A percentile compares a stretch with the other conserved stretches of the same genome.
Conservation (phyloP, 2,888 invertebrate species). For the Epinotia brunnichana region DNA sequence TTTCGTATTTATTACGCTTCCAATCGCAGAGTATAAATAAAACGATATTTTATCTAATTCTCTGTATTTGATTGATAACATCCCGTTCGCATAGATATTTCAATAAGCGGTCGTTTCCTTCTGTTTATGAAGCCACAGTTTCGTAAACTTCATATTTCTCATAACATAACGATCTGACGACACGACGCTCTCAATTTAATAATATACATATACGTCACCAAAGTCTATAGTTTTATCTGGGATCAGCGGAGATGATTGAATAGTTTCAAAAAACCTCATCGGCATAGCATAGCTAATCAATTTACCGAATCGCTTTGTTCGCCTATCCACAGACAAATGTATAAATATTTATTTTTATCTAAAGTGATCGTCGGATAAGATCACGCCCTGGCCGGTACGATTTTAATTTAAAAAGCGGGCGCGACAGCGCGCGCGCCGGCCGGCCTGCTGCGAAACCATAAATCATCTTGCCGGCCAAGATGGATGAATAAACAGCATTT, state of each 20-base stretch:
- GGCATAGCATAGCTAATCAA: slow-evolving; percentile 77
- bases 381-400: slow-evolving; percentile 76
- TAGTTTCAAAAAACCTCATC: slow-evolving; percentile 69
- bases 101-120: slow-evolving; percentile 37
- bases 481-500: slow-evolving; percentile 78
- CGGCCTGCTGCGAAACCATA: slow-evolving; percentile 82
- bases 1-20: slow-evolving; percentile 84
- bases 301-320: slow-evolving; percentile 80
- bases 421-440: slow-evolving; percentile 72
- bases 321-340: slow-evolving; percentile 78
- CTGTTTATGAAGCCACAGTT: slow-evolving; percentile 25
- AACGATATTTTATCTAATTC: slow-evolving; percentile 81
- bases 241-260: slow-evolving; percentile 71
- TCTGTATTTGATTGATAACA: slow-evolving; percentile 61
- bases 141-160: slow-evolving; percentile 33
- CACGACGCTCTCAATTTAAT: slow-evolving; percentile 35
- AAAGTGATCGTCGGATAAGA: slow-evolving; percentile 83
- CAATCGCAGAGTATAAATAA: slow-evolving; percentile 82
- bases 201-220: slow-evolving; percentile 33
- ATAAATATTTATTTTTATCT: slow-evolving; percentile 84
- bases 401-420: slow-evolving; percentile 80
- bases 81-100: slow-evolving; percentile 39
- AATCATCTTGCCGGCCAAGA: slow-evolving; percentile 72
- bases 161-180: slow-evolving; percentile 27
- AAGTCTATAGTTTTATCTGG: slow-evolving; percentile 58